phyloP scores from a whole-genome alignment of 1,140 invertebrate genomes.

The Zaprionus inermis region DNA sequence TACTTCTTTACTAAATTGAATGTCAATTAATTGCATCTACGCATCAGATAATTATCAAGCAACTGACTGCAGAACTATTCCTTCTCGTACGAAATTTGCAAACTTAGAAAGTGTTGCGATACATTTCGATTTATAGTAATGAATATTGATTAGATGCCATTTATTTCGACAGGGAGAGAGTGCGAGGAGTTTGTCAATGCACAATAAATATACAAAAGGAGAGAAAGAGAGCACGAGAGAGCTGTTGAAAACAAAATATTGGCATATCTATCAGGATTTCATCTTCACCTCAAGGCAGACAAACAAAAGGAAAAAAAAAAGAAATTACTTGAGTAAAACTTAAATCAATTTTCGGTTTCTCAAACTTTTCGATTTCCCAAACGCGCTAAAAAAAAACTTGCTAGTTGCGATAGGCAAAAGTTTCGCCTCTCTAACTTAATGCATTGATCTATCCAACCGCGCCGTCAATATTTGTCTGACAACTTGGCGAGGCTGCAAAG shows the following conservation, averaged over 20 bases:
- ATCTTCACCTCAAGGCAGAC: constrained; percentile 13
- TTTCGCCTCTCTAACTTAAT: constrained; percentile 63
- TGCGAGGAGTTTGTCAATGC: constrained; percentile 36
- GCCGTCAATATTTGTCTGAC: constrained; percentile 74
- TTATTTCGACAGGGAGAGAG: constrained; percentile 10
- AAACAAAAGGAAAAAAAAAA: not conserved
- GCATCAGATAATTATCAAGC: not conserved
- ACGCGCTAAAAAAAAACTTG: constrained; percentile 32
- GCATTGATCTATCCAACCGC: constrained; percentile 71
- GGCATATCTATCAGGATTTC: constrained; percentile 52
- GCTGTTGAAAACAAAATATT: constrained; percentile 53
- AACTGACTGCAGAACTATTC: not conserved
- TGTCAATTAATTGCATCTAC: not conserved
- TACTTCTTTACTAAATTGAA: not conserved
- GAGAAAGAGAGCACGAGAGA: not conserved
- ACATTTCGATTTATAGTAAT: constrained; percentile 51
- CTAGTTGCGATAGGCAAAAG: constrained; percentile 33
- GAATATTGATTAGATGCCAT: constrained; percentile 71
- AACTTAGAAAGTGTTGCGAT: constrained; percentile 12
- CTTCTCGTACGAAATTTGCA: not conserved
- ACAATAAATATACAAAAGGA: constrained; percentile 43
- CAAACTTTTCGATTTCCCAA: constrained; percentile 62
- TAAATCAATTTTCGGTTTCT: constrained; percentile 73
- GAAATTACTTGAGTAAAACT: constrained; percentile 53
- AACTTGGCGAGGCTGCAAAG: constrained; percentile 56